Evolutionary conservation across 2,888 invertebrate species (phyloP).

Genomic region (Pollenia labialis): DNA sequence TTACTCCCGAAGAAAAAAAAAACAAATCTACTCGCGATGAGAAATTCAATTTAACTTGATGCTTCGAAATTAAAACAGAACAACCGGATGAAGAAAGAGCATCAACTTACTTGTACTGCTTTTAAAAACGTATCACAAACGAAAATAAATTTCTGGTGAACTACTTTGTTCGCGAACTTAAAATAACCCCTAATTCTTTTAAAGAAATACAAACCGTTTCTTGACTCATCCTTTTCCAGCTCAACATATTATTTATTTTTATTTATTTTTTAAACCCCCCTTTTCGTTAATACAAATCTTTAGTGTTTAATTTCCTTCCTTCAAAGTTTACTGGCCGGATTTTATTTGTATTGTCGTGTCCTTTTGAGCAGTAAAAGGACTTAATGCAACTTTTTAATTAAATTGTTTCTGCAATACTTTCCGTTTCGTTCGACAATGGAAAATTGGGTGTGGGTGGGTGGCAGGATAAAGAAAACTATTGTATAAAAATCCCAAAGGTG

Average conservation of each 20-base stretch:
- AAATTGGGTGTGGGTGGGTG: not conserved
- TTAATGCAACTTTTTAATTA: slow-evolving; percentile 66
- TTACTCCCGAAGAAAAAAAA: too few relatives aligned
- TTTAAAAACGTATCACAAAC: too few relatives aligned
- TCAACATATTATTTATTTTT: slow-evolving; percentile 11
- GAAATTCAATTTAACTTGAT: too few relatives aligned
- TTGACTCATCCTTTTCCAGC: not conserved
- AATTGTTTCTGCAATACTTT: slow-evolving; percentile 58
- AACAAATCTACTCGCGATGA: too few relatives aligned
- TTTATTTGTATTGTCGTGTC: slow-evolving; percentile 50
- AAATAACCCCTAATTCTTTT: not conserved
- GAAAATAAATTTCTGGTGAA: too few relatives aligned
- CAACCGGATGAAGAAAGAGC: too few relatives aligned
- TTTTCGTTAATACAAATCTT: not conserved
- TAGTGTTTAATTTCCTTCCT: not conserved
- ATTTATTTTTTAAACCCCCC: slow-evolving; percentile 24
- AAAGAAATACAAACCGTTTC: not conserved
- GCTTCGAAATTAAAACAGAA: too few relatives aligned
- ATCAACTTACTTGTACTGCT: too few relatives aligned
- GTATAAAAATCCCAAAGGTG: slow-evolving; percentile 7
- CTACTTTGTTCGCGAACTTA: too few relatives aligned
- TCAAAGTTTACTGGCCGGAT: slow-evolving; percentile 21
- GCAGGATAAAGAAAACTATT: not conserved
- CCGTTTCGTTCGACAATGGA: slow-evolving; percentile 7
- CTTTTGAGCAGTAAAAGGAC: slow-evolving; percentile 25